Evolutionary conservation across 2,113 vertebrate genomes (phyloP).

Genomic region (Numida meleagris): DNA sequence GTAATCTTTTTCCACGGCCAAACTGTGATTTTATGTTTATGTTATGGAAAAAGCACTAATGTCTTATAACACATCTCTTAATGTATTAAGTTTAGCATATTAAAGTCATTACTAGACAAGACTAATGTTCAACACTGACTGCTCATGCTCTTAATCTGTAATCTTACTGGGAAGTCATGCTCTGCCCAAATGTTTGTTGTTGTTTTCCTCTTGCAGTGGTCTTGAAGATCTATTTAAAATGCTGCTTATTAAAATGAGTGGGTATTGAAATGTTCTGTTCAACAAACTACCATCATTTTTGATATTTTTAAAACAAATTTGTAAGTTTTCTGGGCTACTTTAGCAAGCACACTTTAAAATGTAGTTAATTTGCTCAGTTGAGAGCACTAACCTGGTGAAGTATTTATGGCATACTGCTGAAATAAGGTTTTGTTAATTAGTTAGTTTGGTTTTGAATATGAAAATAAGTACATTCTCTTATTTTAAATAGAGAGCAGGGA

Average conservation of each 20-base stretch:
- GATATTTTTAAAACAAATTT: background rate
- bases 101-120: background rate
- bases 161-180: background rate
- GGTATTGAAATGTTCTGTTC: background rate
- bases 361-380: background rate
- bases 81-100: background rate
- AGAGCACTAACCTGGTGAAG: background rate
- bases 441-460: background rate
- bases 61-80: background rate
- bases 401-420: background rate
- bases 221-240: background rate
- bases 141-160: background rate
- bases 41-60: background rate
- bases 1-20: background rate
- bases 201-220: background rate
- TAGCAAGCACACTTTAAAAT: background rate
- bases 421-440: background rate
- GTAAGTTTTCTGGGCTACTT: background rate
- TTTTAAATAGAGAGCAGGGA: background rate
- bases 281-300: background rate
- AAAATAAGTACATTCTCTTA: background rate
- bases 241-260: background rate
- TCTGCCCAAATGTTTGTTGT: fast-evolving
- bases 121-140: background rate
- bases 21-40: background rate